phyloP scores from a whole-genome alignment of 1,140 invertebrate genomes.

The Xylocopa sonorina region DNA sequence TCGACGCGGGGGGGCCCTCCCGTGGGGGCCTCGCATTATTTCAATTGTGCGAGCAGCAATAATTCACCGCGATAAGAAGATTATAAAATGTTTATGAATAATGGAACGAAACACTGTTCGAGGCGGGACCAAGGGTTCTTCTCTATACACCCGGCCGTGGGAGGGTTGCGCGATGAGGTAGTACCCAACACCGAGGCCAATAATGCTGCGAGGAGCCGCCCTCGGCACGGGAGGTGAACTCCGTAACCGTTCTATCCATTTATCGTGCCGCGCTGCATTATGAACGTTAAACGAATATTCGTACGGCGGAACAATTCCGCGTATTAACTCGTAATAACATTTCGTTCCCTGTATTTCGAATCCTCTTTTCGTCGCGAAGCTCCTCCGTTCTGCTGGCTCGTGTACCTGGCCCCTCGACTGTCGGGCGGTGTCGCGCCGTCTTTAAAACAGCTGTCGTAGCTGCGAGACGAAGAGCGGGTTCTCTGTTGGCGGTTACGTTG shows the following conservation, averaged over 20 bases:
- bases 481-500: no score
- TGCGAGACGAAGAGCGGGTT: no score
- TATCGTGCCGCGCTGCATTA: slow-evolving; percentile 45
- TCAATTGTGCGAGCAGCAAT: slow-evolving; percentile 74
- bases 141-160: slow-evolving; percentile 20
- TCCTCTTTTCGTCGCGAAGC: slow-evolving; percentile 55
- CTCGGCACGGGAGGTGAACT: slow-evolving; percentile 18
- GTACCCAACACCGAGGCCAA: slow-evolving; percentile 21
- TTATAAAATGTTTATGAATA: slow-evolving; percentile 81
- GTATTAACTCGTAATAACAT: slow-evolving; percentile 77
- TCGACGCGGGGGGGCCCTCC: slow-evolving; percentile 35
- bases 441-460: slow-evolving; percentile 37
- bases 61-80: slow-evolving; percentile 77
- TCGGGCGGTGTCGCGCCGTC: slow-evolving; percentile 44
- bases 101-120: slow-evolving; percentile 75
- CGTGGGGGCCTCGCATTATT: slow-evolving; percentile 69
- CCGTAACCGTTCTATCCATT: slow-evolving; percentile 16
- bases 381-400: slow-evolving; percentile 28
- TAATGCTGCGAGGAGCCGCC: slow-evolving; percentile 35
- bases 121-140: slow-evolving; percentile 31
- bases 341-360: slow-evolving; percentile 51
- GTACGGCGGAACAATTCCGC: slow-evolving; percentile 67
- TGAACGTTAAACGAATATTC: slow-evolving; percentile 66
- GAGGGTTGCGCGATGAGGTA: slow-evolving; percentile 47
- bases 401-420: slow-evolving; percentile 29